These are phyloP conservation scores for Ailuropoda melanoleuca DNA, from an alignment of 2,113 vertebrate genomes.

Conservation along the genomic window DNA sequence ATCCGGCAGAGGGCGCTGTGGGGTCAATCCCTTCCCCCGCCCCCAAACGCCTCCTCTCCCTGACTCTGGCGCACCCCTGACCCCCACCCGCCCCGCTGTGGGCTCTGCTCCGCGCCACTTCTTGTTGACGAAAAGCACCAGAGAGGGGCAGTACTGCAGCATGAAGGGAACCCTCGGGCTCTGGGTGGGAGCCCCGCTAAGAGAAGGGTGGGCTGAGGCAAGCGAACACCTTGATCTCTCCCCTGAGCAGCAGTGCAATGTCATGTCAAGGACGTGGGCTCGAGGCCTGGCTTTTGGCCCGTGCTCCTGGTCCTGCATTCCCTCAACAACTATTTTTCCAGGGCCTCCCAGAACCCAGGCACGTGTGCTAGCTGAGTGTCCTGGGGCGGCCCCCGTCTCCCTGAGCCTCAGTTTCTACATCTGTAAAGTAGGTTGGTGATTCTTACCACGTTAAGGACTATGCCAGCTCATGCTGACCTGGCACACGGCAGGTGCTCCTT, in stretches of 20 bases:
- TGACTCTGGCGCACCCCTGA: rapidly evolving
- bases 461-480: background rate
- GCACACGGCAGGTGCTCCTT: background rate
- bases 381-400: background rate
- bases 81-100: background rate
- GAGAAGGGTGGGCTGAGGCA: background rate
- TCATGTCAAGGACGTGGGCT: background rate
- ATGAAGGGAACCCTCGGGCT: background rate
- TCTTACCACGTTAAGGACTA: background rate
- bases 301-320: background rate
- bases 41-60: rapidly evolving
- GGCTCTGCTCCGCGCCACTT: background rate
- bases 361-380: background rate
- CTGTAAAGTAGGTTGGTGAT: background rate
- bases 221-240: background rate
- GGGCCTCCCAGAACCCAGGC: background rate
- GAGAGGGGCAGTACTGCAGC: background rate
- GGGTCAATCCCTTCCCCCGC: background rate
- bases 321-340: too few species aligned
- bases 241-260: background rate
- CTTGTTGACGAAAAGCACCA: background rate
- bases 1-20: background rate
- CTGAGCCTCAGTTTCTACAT: background rate
- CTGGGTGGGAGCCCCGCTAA: background rate
- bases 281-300: background rate